Evolutionary conservation across 2,888 invertebrate genomes (phyloP), one percentile per base, ranked within the genome.

Genomic region (Lasioglossum marginatum): DNA sequence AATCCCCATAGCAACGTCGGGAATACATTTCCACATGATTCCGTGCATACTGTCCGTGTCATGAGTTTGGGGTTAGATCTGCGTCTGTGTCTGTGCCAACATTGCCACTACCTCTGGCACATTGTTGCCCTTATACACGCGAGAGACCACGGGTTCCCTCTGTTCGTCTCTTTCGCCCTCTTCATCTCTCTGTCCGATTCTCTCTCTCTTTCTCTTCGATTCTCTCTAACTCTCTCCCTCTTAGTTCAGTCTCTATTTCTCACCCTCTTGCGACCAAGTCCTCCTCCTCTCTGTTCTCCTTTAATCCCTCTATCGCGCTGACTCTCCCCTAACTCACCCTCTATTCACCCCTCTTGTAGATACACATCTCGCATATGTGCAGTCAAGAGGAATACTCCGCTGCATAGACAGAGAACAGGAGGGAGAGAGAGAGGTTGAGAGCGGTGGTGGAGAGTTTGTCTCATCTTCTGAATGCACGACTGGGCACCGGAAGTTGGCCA

Each of bases 1-100:
- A 92, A 92, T 94, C 89, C 87, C 92, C 93, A 94, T 94, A 92
- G 94, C 92, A 94, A 94, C 93, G 91, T 90, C 88, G 83, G 91
- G 52, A 93, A 93, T 92, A 91, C 92, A 93, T 93, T 93, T 92
- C 92, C 92, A 88, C 87, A 81, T 86, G 91, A 90, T 91, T 92
- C 88, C 85, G 85, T 83, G 81, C 84, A 81, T 83, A 83, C 79
- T 81, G 83, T 82, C 83, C 83, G 34, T 83, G 87, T 72, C 84
- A 52, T 71, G 87, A 79, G 82, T 85, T 85, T 77, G 74, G 84
- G 85, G 85, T 78, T 84, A 81, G 83, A 83, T 82, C 71, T 63
- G 71, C 34, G 77, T 52, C 31, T 81, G 81, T 86, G 78, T 86
- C 84, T 78, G 86, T 81, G 85, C 85, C 84, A 85, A 83, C 81